Conservation (phyloP, 1,140 invertebrate genomes). For the Orius insidiosus region DNA sequence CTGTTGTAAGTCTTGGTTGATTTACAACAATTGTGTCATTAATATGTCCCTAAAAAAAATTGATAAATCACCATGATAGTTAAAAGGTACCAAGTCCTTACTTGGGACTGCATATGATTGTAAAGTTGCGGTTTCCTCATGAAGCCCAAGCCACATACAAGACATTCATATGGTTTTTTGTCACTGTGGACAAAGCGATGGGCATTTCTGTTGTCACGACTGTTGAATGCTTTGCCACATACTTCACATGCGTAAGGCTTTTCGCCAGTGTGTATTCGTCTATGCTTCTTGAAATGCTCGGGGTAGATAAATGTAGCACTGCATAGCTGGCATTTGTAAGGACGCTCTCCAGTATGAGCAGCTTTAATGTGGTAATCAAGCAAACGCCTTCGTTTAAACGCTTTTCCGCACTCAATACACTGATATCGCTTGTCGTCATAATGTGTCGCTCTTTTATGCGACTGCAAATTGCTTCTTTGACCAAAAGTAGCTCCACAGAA, state of each 20-base stretch:
- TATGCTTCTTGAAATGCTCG: conserved; percentile 68
- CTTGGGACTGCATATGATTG: conserved; percentile 51
- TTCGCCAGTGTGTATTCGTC: conserved; percentile 57
- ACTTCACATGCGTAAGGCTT: conserved; percentile 65
- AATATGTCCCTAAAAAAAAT: conserved; percentile 36
- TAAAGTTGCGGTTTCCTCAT: conserved; percentile 67
- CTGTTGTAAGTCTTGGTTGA: conserved; percentile 46
- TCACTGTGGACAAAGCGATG: conserved; percentile 70
- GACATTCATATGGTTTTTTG: conserved; percentile 71
- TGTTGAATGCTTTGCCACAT: conserved; percentile 73
- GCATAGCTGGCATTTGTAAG: conserved; percentile 54
- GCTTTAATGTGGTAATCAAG: conserved; percentile 68
- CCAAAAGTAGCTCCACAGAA: conserved; percentile 56
- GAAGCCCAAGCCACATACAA: conserved; percentile 60
- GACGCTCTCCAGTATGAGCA: conserved; percentile 58
- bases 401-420: conserved; percentile 48
- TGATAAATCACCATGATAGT: too few species aligned
- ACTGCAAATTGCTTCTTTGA: conserved; percentile 60
- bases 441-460: conserved; percentile 61
- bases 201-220: conserved; percentile 66
- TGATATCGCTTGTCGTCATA: conserved; percentile 55
- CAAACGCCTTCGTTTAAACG: conserved; percentile 53
- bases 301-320: conserved; percentile 64
- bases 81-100: too few species aligned
- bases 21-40: conserved; percentile 65